phyloP scores from a whole-genome alignment of 2,113 vertebrate genomes.

The Chinchilla lanigera region DNA sequence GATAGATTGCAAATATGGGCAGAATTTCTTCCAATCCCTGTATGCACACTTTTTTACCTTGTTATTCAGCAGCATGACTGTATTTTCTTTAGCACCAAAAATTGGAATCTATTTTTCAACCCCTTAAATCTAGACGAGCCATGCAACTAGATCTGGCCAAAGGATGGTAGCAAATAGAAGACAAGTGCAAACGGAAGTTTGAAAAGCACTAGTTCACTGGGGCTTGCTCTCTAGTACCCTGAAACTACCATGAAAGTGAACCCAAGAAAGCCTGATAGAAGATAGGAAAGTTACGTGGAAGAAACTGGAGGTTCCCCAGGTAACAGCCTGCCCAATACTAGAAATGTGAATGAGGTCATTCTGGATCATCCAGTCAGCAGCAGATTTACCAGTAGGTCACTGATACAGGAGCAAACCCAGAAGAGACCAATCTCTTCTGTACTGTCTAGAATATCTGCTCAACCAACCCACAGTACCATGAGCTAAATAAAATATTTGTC shows the following conservation, averaged over 20 bases:
- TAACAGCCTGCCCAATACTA: neutral
- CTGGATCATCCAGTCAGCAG: neutral
- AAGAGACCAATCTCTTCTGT: neutral
- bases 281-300: constrained; percentile 15
- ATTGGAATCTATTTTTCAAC: constrained; percentile 13
- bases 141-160: neutral
- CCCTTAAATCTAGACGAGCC: neutral
- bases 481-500: neutral
- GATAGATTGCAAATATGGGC: neutral
- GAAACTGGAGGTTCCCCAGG: neutral
- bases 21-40: neutral
- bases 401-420: neutral
- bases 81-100: neutral
- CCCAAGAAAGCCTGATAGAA: neutral
- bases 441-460: neutral
- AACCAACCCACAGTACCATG: neutral
- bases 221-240: constrained; percentile 4
- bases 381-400: neutral
- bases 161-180: constrained; percentile 15
- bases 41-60: neutral
- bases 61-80: constrained; percentile 4
- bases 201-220: neutral
- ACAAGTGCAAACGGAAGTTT: neutral
- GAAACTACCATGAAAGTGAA: neutral
- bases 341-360: neutral